Base-by-base conservation (phyloP, 2,113 vertebrate genomes). In the Trematocara nigrifrons region DNA sequence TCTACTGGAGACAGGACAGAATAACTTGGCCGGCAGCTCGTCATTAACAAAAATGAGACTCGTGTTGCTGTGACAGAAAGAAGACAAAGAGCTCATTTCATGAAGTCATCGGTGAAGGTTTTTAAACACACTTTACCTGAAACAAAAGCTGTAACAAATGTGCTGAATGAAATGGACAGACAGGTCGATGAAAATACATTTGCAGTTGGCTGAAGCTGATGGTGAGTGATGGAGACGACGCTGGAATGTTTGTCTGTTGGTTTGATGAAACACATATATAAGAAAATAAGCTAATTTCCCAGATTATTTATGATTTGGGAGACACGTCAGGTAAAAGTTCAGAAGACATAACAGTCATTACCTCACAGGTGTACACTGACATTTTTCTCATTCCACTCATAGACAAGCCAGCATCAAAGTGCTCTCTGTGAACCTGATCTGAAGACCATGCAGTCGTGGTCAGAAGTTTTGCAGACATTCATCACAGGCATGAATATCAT, bases 231-330 rank as follows among this genome's bases (percentile, higher is more conserved):
- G 47, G 16, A 49, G 15, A 18, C 4, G 2, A 5, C 0, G 7
- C 47, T 7, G 47, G 15, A 7, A 49, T 49, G 6, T 49, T 49
- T 49, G 47, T 49, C 47, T 49, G 47, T 16, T 49, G 47, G 15
- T 16, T 49, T 49, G 31, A n/a, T 61, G 57, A 61, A 61, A 3
- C 57, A 6, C 57, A 61, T 61, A 4, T 61, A 18, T 61, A 61
- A 61, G 29, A 61, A 61, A 33, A 61, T 18, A 33, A 33, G 15
- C 0, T 0, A 33, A 33, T 33, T 33, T 61, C 15, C 57, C 57
- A 10, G 8, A 61, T 33, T 61, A 10, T 61, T 18, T 3, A 6
- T 61, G 57, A 35, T 61, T 61, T 35, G 8, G 5, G 1, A 6
- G 7, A 59, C 29, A 33, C 3, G 8, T 18, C 56, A 33, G 56